A percentile compares a stretch with the other conserved stretches of the same genome.
phyloP scores from a whole-genome alignment of 2,797 vertebrate genomes.

The Glossophaga mutica region DNA sequence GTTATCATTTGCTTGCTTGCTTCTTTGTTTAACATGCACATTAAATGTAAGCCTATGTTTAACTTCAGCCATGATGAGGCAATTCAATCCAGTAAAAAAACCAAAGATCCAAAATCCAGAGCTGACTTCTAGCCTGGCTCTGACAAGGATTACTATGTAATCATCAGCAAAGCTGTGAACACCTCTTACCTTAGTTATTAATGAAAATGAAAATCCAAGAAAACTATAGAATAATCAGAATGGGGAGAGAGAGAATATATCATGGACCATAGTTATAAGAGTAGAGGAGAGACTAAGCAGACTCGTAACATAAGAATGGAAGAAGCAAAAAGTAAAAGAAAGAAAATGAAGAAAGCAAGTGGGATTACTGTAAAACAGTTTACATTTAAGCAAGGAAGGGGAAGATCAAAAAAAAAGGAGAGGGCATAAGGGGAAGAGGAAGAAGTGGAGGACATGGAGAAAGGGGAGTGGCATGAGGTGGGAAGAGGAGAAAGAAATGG shows the following conservation, averaged over 20 bases:
- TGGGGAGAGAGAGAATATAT: background rate
- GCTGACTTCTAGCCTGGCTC: background rate
- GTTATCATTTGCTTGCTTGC: background rate
- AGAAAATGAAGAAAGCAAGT: background rate
- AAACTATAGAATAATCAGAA: background rate
- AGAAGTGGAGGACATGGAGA: background rate
- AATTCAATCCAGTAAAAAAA: background rate
- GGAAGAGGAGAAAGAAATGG: background rate
- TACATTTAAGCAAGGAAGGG: background rate
- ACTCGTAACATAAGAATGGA: background rate
- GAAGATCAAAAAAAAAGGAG: background rate
- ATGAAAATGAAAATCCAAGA: background rate
- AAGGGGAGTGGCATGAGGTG: background rate
- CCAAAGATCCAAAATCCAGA: background rate
- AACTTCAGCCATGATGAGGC: background rate
- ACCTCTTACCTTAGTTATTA: background rate
- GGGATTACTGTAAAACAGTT: background rate
- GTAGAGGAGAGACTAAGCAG: background rate
- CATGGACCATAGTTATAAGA: background rate
- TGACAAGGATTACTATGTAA: background rate
- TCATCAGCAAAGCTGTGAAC: background rate
- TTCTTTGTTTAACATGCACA: background rate
- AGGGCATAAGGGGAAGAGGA: background rate
- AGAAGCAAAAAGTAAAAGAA: background rate
- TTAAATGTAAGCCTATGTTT: background rate